Conservation (phyloP, 2,113 vertebrate species). For the Progne subis region DNA sequence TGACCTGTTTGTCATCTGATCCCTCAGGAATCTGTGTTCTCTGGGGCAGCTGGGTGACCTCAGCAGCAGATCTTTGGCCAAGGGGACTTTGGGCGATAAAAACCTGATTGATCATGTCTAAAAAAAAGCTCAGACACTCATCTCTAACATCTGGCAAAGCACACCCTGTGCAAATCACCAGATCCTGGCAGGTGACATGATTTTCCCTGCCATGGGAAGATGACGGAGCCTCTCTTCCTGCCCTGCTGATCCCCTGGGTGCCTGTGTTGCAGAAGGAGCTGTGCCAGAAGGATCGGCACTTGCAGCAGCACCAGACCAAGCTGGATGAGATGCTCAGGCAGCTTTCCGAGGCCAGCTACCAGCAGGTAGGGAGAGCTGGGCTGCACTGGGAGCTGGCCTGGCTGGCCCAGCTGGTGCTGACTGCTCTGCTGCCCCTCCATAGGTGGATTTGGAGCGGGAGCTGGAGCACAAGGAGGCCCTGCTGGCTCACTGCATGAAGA, state of each 20-base stretch:
- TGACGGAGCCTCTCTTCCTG: not conserved
- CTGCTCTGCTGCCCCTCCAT: not conserved
- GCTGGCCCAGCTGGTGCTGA: not conserved
- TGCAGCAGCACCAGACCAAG: conserved; percentile 90
- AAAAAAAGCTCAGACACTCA: not conserved
- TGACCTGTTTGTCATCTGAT: not conserved
- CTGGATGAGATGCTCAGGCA: conserved; percentile 87
- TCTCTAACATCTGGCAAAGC: not conserved
- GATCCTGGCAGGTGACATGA: not conserved
- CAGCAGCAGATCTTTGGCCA: not conserved
- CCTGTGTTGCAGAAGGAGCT: conserved; percentile 84
- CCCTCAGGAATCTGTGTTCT: not conserved
- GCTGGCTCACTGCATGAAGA: conserved; percentile 83
- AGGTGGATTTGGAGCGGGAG: conserved; percentile 86
- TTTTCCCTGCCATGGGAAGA: not conserved
- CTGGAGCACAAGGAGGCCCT: conserved; percentile 84
- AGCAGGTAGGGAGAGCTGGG: conserved; percentile 77
- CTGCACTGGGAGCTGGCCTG: not conserved
- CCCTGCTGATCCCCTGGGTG: not conserved
- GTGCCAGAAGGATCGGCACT: conserved; percentile 88
- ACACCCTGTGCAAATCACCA: not conserved
- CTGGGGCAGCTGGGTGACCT: not conserved
- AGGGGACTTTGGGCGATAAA: not conserved
- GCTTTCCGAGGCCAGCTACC: conserved; percentile 83
- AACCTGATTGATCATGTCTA: not conserved